Conservation (phyloP, 1,140 invertebrate genomes). For the Myzus persicae region DNA sequence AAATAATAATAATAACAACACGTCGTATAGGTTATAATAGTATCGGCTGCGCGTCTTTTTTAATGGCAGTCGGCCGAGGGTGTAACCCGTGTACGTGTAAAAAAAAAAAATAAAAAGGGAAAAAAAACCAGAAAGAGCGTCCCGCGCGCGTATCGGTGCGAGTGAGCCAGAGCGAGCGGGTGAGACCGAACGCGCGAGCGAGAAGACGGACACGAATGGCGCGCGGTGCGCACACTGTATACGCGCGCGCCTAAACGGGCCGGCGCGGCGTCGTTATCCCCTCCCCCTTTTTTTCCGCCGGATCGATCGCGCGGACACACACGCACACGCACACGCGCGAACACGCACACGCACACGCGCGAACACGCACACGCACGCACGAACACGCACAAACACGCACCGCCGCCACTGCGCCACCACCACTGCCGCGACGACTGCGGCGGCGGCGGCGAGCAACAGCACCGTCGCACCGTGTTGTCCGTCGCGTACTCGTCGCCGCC, state of each 20-base stretch:
- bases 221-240: background rate
- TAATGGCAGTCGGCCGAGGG: slow-evolving; percentile 27
- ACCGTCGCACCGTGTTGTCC: background rate
- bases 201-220: background rate
- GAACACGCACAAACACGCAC: background rate
- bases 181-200: background rate
- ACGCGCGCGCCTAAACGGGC: background rate
- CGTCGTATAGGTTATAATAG: background rate
- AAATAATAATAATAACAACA: background rate
- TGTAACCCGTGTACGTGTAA: background rate
- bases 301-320: background rate
- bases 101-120: background rate
- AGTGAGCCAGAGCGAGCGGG: background rate
- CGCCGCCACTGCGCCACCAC: too few species aligned
- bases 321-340: background rate
- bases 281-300: slow-evolving; percentile 1
- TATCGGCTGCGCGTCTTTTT: background rate
- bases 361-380: too few species aligned
- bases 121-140: background rate
- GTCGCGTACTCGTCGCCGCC: background rate
- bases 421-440: too few species aligned
- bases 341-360: background rate
- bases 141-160: background rate
- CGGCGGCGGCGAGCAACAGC: background rate
- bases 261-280: background rate